phyloP scores from a whole-genome alignment of 2,797 vertebrate genomes.

The Anguilla pacifica region DNA sequence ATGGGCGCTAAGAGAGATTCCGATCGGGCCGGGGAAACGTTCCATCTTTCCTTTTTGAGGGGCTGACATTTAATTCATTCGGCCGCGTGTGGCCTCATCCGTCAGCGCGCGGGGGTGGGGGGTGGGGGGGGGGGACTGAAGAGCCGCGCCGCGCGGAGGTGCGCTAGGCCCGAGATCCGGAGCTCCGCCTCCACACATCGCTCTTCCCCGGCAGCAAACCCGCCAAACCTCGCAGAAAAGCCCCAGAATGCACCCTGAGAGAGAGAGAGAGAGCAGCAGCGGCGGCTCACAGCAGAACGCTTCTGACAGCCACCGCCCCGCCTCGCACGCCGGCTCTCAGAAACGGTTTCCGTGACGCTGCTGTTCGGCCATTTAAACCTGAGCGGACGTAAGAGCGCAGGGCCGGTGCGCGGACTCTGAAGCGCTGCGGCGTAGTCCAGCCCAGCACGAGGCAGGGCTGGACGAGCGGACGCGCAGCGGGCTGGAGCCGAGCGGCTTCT shows the following conservation, averaged over 20 bases:
- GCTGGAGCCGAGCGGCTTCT: not conserved
- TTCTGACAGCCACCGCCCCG: not conserved
- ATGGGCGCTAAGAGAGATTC: not conserved
- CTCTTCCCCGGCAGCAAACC: not conserved
- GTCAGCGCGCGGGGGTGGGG: not conserved
- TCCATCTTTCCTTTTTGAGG: constrained; percentile 20
- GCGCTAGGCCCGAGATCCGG: not conserved
- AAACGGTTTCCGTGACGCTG: not conserved
- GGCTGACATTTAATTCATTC: constrained; percentile 29
- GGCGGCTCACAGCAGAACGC: not conserved
- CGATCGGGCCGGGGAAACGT: constrained; percentile 17
- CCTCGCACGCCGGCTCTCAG: not conserved
- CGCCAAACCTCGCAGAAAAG: not conserved
- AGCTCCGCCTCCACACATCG: not conserved
- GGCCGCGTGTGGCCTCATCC: constrained; percentile 22
- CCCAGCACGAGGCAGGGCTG: not conserved
- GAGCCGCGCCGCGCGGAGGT: not conserved
- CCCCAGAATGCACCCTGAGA: not conserved
- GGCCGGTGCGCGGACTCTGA: not conserved
- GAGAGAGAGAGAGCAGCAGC: not conserved
- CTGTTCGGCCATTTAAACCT: not conserved
- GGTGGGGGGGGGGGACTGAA: not conserved
- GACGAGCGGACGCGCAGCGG: not conserved
- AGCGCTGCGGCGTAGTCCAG: not conserved
- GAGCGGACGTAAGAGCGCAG: not conserved